Evolutionary conservation across 2,113 vertebrate genomes (phyloP).

Genomic region (Anser cygnoides): DNA sequence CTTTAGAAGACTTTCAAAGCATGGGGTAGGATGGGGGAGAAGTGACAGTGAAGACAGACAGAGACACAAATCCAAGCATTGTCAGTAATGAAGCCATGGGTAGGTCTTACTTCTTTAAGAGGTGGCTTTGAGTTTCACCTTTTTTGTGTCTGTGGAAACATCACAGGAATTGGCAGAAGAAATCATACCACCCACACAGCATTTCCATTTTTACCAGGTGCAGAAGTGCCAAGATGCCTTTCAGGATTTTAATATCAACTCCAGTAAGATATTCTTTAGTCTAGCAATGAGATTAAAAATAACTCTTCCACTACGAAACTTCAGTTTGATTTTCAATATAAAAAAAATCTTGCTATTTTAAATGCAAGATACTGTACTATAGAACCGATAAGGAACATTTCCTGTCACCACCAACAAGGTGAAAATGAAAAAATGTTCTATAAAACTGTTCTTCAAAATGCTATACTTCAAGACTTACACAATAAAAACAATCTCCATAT

Average conservation of each 20-base stretch:
- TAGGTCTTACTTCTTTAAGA: not conserved
- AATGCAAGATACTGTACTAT: not conserved
- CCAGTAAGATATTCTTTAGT: not conserved
- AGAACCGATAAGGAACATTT: not conserved
- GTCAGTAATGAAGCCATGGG: not conserved
- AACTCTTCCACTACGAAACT: not conserved
- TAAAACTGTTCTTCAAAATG: not conserved
- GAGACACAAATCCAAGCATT: not conserved
- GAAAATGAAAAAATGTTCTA: not conserved
- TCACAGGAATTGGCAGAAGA: not conserved
- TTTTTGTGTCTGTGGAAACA: not conserved
- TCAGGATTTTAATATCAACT: not conserved
- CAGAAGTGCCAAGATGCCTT: not conserved
- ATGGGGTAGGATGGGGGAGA: not conserved
- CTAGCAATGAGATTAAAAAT: not conserved
- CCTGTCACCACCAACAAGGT: not conserved
- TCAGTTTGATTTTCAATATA: not conserved
- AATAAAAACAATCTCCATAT: not conserved
- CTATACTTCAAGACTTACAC: not conserved
- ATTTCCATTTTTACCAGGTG: not conserved
- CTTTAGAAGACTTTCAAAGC: not conserved
- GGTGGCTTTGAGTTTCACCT: not conserved
- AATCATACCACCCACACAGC: not conserved
- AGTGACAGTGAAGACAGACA: not conserved
- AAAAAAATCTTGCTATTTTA: not conserved